A percentile compares a stretch with the other conserved stretches of the same genome.
Conservation (phyloP, 2,888 invertebrate genomes). For the Parasteatoda lunata region DNA sequence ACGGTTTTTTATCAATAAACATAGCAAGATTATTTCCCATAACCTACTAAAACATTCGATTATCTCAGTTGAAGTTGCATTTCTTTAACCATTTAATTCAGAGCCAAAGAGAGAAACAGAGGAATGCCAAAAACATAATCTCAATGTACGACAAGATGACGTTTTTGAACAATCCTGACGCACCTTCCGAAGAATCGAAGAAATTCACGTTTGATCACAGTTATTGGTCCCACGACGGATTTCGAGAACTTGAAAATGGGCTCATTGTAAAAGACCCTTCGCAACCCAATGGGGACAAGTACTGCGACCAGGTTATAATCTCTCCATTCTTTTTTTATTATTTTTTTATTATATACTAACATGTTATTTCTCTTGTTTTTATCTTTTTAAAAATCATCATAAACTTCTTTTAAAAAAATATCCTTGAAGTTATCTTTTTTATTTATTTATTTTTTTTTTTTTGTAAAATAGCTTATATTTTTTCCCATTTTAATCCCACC, state of each 20-base stretch:
- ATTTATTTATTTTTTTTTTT: no score
- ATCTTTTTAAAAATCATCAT: no score
- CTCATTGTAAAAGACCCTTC: constrained; percentile 74
- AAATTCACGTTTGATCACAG: constrained; percentile 78
- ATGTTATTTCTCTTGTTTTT: no score
- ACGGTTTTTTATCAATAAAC: no score
- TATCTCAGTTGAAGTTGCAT: neutral
- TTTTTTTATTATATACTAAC: no score
- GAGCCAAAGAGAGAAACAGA: constrained; percentile 74
- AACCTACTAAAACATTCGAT: neutral
- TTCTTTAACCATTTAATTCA: constrained; percentile 27
- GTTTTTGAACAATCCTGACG: constrained; percentile 75
- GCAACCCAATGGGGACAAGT: constrained; percentile 75
- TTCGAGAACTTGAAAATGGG: constrained; percentile 75
- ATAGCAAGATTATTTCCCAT: neutral
- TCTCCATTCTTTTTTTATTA: no score
- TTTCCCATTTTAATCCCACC: no score
- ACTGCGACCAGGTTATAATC: constrained; percentile 76
- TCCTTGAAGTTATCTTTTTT: no score
- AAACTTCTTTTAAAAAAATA: no score
- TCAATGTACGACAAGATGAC: constrained; percentile 76
- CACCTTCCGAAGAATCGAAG: constrained; percentile 74
- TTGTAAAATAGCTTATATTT: no score
- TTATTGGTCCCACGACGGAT: constrained; percentile 79
- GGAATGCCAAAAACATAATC: constrained; percentile 76